A percentile compares a stretch with the other conserved stretches of the same genome.
Conservation (phyloP, 2,888 invertebrate species). For the Plebejus melissa region DNA sequence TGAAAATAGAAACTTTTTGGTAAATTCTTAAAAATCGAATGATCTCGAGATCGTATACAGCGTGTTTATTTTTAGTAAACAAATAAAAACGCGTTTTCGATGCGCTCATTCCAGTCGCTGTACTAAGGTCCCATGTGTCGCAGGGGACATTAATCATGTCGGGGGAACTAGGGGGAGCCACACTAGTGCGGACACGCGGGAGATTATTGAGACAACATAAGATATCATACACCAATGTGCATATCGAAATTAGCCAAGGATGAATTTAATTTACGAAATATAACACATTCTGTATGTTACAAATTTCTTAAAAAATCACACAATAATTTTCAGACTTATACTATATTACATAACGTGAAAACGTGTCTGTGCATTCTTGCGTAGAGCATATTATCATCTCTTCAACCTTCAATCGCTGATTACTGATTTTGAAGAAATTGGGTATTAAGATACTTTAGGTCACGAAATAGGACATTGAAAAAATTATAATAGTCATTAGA, state of each 20-base stretch:
- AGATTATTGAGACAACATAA: constrained; percentile 39
- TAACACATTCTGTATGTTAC: too few species aligned
- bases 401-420: too few species aligned
- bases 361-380: too few species aligned
- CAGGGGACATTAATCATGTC: constrained; percentile 68
- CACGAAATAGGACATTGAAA: too few species aligned
- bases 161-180: constrained; percentile 46
- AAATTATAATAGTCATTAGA: too few species aligned
- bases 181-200: constrained; percentile 44
- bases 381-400: too few species aligned
- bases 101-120: constrained; percentile 45
- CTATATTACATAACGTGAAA: too few species aligned
- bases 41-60: not conserved
- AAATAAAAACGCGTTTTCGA: constrained; percentile 47
- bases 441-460: too few species aligned
- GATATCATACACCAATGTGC: constrained; percentile 29
- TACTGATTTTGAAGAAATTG: too few species aligned
- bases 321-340: too few species aligned
- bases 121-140: constrained; percentile 71
- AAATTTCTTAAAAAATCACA: too few species aligned
- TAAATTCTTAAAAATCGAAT: not conserved
- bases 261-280: not conserved
- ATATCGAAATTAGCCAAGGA: not conserved
- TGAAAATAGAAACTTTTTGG: not conserved
- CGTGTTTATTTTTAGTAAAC: constrained; percentile 35